Evolutionary conservation across 2,888 invertebrate genomes (phyloP), one percentile per base, ranked within the genome.

Genomic region (Xanthia togata): DNA sequence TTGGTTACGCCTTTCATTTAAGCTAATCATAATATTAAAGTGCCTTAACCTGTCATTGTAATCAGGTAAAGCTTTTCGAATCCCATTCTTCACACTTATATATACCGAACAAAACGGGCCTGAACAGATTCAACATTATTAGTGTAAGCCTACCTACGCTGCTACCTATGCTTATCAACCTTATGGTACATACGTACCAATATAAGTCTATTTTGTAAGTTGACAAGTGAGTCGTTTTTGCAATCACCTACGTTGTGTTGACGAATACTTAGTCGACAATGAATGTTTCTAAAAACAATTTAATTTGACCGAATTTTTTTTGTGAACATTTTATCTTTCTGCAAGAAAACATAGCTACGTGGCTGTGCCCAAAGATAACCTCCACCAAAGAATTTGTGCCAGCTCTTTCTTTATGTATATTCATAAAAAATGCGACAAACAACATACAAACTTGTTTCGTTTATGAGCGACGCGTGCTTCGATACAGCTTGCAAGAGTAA

Each of bases 391-490:
- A 59, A 53, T 67, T 59, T 50, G 23, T n/a, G 23, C 2, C 20
- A 26, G 14, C 55, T 23, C 38, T 59, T 74, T 69, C 41, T 81
- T 84, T 71, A 71, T 71, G 70, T 72, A 55, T 72, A 81, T 72
- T 80, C 81, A 82, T 75, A 81, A 81, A 81, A 64, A 82, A 63
- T 65, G 59, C 41, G 50, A 65, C 64, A 74, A 70, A 70, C 57
- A 73, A 64, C 26, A 50, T 68, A 50, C 17, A 72, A 41, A 20
- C 53, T 53, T 62, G 38, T 75, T 75, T 26, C 35, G 23, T 85
- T 82, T 82, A 82, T 65, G 81, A 38, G 65, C 31, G 59, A 75
- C 44, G n/a, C 85, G 81, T 81, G 85, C 65, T 82, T 53, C 64
- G 12, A 68, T 44, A 70, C 38, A 8, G 50, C 59, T 74, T n/a